These are phyloP conservation scores for Synodontis membranacea DNA, from an alignment of 2,113 vertebrate species.

Conservation along the genomic window DNA sequence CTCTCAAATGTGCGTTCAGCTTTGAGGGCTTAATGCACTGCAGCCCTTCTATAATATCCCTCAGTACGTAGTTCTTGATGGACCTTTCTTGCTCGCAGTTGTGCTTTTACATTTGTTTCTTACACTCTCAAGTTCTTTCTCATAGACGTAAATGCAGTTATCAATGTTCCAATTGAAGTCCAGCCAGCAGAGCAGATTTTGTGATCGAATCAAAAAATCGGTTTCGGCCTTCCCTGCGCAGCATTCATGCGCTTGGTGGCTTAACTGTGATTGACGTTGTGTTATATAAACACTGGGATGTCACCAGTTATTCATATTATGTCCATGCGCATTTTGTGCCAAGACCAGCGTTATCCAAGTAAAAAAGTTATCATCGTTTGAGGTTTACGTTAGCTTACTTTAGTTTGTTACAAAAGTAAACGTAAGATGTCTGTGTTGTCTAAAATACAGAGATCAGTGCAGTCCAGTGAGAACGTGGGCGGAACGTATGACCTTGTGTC, in stretches of 20 bases:
- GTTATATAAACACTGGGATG: not conserved
- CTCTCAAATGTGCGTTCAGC: not conserved
- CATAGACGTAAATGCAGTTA: not conserved
- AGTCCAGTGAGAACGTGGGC: slow-evolving; percentile 25
- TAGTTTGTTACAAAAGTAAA: not conserved
- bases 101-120: not conserved
- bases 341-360: not conserved
- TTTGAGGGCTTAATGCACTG: not conserved
- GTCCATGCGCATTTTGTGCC: not conserved
- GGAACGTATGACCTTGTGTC: slow-evolving; percentile 26
- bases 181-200: not conserved
- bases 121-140: not conserved
- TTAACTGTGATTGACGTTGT: too few relatives aligned
- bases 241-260: too few relatives aligned
- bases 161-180: not conserved
- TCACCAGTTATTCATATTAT: not conserved
- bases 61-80: not conserved
- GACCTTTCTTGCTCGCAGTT: not conserved
- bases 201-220: too few relatives aligned
- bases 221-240: too few relatives aligned
- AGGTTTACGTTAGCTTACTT: not conserved
- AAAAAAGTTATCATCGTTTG: not conserved
- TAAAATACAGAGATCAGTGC: not conserved
- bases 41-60: not conserved
- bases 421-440: not conserved